Conservation (phyloP, 2,797 vertebrate species). For the Chromis chromis region DNA sequence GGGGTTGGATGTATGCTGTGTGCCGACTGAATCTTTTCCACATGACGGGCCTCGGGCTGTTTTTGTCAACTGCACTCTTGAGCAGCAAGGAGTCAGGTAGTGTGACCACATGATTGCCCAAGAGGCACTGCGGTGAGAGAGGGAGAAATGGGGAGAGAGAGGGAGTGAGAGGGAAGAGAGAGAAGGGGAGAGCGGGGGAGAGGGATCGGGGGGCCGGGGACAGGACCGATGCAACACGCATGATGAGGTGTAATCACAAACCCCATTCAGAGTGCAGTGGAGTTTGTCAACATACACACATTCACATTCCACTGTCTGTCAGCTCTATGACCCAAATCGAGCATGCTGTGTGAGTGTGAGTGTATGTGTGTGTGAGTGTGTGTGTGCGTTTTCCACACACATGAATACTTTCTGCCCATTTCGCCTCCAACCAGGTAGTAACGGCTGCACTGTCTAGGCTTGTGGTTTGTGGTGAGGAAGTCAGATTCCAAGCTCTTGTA, state of each 20-base stretch:
- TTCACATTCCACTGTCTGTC: constrained; percentile 84
- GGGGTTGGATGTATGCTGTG: constrained; percentile 72
- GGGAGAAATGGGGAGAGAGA: constrained; percentile 53
- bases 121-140: constrained; percentile 80
- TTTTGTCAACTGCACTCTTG: constrained; percentile 87
- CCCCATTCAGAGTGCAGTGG: constrained; percentile 83
- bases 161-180: constrained; percentile 68
- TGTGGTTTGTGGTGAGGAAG: constrained; percentile 77
- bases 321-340: constrained; percentile 80
- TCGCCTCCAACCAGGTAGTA: constrained; percentile 79
- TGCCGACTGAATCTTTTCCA: constrained; percentile 86
- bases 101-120: constrained; percentile 88
- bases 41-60: constrained; percentile 86
- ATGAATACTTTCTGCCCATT: constrained; percentile 63
- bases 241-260: constrained; percentile 86
- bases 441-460: constrained; percentile 70
- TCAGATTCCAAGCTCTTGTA: constrained; percentile 76
- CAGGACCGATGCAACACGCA: constrained; percentile 74
- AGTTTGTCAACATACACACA: constrained; percentile 87
- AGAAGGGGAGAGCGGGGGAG: constrained; percentile 29
- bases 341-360: constrained; percentile 62
- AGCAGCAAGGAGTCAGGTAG: constrained; percentile 85
- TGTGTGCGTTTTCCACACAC: constrained; percentile 24
- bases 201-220: constrained; percentile 49
- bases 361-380: constrained; percentile 21